A percentile compares a stretch with the other conserved stretches of the same genome.
Evolutionary conservation across 2,888 invertebrate species (phyloP).

Genomic region (Adela reaumurella): DNA sequence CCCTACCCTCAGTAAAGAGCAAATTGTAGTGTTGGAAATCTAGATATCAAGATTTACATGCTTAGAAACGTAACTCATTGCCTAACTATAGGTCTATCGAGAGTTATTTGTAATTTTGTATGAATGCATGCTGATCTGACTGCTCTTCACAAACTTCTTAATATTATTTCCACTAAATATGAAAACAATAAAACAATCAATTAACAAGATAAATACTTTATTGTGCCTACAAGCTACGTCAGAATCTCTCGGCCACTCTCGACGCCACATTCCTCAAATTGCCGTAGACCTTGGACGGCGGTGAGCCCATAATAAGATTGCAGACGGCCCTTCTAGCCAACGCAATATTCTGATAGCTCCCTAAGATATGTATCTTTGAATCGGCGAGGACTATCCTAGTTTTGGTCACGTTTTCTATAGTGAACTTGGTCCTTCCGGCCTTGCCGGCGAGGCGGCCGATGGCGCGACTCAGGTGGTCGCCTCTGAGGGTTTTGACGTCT

Average conservation of each 20-base stretch:
- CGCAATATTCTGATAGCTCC: conserved; percentile 95
- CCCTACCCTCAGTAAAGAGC: too few relatives aligned
- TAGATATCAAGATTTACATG: too few relatives aligned
- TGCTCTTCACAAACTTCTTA: too few relatives aligned
- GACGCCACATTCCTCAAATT: conserved; percentile 84
- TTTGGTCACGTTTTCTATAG: conserved; percentile 98
- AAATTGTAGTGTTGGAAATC: too few relatives aligned
- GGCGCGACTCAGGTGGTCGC: conserved; percentile 93
- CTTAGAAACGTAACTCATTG: too few relatives aligned
- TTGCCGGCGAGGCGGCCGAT: conserved; percentile 98
- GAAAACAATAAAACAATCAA: conserved; percentile 14
- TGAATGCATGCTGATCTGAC: too few relatives aligned
- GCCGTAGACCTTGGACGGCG: conserved; percentile 97
- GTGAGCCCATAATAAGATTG: conserved; percentile 94
- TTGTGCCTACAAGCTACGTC: conserved; percentile 26
- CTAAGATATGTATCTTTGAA: conserved; percentile 93
- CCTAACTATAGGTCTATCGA: too few relatives aligned
- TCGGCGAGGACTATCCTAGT: conserved; percentile 97
- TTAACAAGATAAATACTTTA: conserved; percentile 19
- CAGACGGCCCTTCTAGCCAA: conserved; percentile 92
- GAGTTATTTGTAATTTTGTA: too few relatives aligned
- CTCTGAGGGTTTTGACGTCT: conserved; percentile 92
- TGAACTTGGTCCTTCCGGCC: conserved; percentile 94
- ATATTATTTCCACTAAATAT: too few relatives aligned
- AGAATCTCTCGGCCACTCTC: conserved; percentile 80